A percentile compares a stretch with the other conserved stretches of the same genome.
These are phyloP conservation scores for Volucella bombylans DNA, from an alignment of 2,888 invertebrate species.

Conservation along the genomic window DNA sequence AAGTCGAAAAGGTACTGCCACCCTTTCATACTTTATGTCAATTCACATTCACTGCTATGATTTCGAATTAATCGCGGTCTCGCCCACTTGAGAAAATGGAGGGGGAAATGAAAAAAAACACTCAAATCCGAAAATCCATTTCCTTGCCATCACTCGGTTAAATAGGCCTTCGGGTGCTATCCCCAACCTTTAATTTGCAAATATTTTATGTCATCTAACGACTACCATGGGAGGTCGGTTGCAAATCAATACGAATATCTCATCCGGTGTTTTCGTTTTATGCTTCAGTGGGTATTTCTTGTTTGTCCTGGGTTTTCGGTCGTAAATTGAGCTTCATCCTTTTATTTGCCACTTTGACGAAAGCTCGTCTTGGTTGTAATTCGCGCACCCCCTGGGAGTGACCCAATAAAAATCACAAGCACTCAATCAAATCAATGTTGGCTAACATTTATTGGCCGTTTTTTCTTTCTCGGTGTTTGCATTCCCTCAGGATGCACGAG, in stretches of 20 bases:
- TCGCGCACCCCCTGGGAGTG: neutral
- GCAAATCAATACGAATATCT: constrained; percentile 11
- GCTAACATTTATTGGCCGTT: neutral
- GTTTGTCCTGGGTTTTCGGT: constrained; percentile 1
- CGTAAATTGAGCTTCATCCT: constrained; percentile 25
- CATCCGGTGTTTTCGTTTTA: constrained; percentile 4
- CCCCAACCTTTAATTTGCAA: neutral
- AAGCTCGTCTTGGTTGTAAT: no score
- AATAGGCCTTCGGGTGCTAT: neutral
- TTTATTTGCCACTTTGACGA: neutral
- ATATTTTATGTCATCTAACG: no score
- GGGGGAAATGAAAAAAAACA: neutral
- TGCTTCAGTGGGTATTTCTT: neutral
- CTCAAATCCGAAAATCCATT: no score
- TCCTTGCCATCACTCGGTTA: neutral
- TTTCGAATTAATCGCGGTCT: constrained; percentile 32
- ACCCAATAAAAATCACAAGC: constrained; percentile 36
- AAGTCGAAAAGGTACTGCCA: no score
- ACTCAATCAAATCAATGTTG: constrained; percentile 28
- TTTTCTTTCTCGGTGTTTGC: no score
- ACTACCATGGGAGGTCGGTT: neutral
- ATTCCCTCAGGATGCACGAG: no score
- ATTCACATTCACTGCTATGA: neutral
- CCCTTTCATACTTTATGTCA: no score
- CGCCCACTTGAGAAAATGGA: no score